These are phyloP conservation scores for Pollimyrus isidori DNA, from an alignment of 2,113 vertebrate species.

Conservation along the genomic window DNA sequence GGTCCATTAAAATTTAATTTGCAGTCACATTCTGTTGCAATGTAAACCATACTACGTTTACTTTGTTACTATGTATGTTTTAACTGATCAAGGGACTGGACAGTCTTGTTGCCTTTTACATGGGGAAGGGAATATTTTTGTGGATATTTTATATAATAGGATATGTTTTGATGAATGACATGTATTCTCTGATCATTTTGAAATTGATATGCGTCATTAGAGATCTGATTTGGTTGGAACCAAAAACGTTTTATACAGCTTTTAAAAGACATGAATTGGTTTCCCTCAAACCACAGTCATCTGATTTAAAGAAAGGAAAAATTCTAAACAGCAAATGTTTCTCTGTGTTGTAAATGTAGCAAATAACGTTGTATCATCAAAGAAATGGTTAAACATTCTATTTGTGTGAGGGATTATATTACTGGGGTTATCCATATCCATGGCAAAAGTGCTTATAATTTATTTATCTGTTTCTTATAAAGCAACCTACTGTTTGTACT, in stretches of 20 bases:
- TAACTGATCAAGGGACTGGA: neutral
- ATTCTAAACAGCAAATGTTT: neutral
- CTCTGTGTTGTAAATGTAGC: constrained; percentile 52
- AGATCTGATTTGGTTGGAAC: neutral
- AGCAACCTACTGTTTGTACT: constrained; percentile 64
- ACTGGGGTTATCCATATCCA: constrained; percentile 54
- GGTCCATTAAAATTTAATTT: neutral
- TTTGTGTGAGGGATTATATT: constrained; percentile 55
- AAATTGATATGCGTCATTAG: neutral
- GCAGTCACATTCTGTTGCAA: neutral
- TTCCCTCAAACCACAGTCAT: neutral
- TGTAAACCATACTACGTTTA: neutral
- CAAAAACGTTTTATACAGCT: constrained; percentile 15
- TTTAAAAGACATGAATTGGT: constrained; percentile 10
- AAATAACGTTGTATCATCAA: constrained; percentile 43
- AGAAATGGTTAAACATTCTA: constrained; percentile 52
- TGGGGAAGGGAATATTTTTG: neutral
- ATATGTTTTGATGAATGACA: neutral
- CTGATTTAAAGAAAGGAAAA: neutral
- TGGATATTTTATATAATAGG: constrained; percentile 13
- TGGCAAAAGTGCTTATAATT: constrained; percentile 53
- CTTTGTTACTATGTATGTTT: neutral
- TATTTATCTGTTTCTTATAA: constrained; percentile 66
- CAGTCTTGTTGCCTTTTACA: neutral
- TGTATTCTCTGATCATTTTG: neutral